Base-by-base conservation (phyloP, 2,888 invertebrate species). In the Lathronympha strigana region DNA sequence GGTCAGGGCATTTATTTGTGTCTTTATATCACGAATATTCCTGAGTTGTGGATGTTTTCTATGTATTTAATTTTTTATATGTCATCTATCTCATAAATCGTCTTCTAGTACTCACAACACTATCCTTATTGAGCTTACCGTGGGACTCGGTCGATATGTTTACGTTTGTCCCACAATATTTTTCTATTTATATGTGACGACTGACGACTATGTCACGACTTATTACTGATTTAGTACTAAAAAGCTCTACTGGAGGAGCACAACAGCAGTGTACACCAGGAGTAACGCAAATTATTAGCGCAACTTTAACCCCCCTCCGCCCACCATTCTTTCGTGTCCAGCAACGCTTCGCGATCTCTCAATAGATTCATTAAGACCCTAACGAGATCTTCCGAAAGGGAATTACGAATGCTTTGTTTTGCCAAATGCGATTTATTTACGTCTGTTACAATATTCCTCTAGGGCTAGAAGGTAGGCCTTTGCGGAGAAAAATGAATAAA, bases 281-380 rank as follows among this genome's bases (percentile, higher is more conserved):
- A 78, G 80, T 82, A 83, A 84, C 79, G 79, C 84, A 87, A 88
- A 87, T 90, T 87, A 89, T 88, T 84, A 87, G 85, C 84, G 79
- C 82, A 83, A 86, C 82, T 84, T 79, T 81, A 82, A 78, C 80
- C 85, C 81, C 68, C 69, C 62, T 58, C 67, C 79, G 72, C 73
- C 71, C 76, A 69, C 80, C 79, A 83, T 86, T 86, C 85, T 87
- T 86, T 83, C 80, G 69, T 73, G 79, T 80, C 82, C 83, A 77
- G 80, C 78, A 82, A 68, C 88, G 86, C 89, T 87, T 83, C 82
- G 83, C 82, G 81, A 82, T 85, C 84, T 84, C 85, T 91, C 90
- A 90, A 92, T 92, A 90, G 90, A 90, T 88, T 92, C 90, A 91
- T 92, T 90, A 91, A 84, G 86, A 83, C 85, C 84, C 85, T 90